These are phyloP conservation scores for Lithobius niger DNA, from an alignment of 1,140 invertebrate genomes.

Conservation along the genomic window DNA sequence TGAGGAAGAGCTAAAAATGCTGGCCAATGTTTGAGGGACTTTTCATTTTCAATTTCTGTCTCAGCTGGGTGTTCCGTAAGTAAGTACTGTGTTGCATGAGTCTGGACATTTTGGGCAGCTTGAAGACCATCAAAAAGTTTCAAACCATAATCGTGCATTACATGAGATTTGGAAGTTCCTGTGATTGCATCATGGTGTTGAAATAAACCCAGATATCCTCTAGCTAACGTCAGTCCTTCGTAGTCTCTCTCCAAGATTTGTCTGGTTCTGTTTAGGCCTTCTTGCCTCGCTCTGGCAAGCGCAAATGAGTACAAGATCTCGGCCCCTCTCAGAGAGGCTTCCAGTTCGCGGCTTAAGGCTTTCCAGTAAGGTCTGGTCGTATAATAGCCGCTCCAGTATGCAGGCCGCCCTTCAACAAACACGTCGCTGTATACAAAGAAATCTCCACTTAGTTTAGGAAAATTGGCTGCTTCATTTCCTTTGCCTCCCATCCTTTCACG, in stretches of 20 bases:
- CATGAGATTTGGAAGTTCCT: conserved; percentile 76
- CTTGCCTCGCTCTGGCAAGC: conserved; percentile 53
- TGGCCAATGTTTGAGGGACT: conserved; percentile 10
- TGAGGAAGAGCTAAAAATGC: conserved; percentile 53
- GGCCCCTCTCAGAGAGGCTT: conserved; percentile 64
- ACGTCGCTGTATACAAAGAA: conserved; percentile 96
- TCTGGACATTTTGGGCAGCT: conserved; percentile 59
- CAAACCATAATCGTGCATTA: conserved; percentile 79
- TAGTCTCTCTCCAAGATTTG: conserved; percentile 61
- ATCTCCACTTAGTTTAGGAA: conserved; percentile 74
- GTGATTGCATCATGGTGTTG: conserved; percentile 96
- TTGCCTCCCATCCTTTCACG: conserved; percentile 21
- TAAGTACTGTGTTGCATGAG: conserved; percentile 53
- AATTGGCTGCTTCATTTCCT: conserved; percentile 23
- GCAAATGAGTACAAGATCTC: conserved; percentile 82
- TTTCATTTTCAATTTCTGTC: conserved; percentile 16
- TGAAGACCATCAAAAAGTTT: conserved; percentile 68
- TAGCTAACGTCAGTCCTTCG: conserved; percentile 58
- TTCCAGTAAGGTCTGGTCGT: conserved; percentile 89
- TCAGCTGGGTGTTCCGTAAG: conserved; percentile 36
- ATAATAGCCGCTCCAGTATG: conserved; percentile 94
- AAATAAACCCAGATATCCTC: conserved; percentile 69
- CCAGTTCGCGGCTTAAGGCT: conserved; percentile 68
- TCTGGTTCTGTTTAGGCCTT: conserved; percentile 41
- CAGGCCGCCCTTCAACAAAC: conserved; percentile 74